phyloP scores from a whole-genome alignment of 2,888 invertebrate species.

The Camptogramma bilineatum region DNA sequence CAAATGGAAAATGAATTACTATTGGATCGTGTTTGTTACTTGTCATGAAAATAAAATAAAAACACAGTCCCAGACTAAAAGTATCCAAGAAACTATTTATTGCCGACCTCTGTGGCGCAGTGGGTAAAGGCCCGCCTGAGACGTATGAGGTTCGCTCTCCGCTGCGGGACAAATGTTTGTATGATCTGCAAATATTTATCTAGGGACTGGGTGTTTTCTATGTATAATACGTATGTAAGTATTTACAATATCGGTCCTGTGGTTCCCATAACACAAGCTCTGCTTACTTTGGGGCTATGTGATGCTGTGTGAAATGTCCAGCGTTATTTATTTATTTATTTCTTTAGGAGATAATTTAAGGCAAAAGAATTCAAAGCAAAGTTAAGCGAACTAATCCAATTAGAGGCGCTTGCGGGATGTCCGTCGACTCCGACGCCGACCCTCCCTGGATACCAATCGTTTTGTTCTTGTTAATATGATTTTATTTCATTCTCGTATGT shows the following conservation, averaged over 20 bases:
- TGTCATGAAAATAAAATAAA: conserved; percentile 1
- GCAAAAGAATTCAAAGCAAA: conserved; percentile 65
- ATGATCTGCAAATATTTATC: no score
- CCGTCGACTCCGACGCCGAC: conserved; percentile 45
- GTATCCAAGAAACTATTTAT: conserved; percentile 37
- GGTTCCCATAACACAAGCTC: no score
- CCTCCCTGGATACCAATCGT: conserved; percentile 44
- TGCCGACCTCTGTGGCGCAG: no score
- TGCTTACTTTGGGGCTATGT: no score
- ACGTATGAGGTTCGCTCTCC: no score
- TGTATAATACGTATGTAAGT: no score
- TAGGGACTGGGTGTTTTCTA: no score
- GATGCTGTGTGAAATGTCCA: no score
- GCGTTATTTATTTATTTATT: no score
- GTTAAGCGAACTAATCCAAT: conserved; percentile 78
- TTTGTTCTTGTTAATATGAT: conserved; percentile 49
- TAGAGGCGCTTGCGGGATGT: conserved; percentile 52
- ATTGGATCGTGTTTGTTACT: background rate
- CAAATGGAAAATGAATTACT: background rate
- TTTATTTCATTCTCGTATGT: conserved; percentile 39
- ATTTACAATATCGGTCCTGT: no score
- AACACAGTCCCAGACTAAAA: conserved; percentile 12
- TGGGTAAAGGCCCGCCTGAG: no score
- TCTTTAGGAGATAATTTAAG: conserved; percentile 58
- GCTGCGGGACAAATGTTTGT: no score